Conservation (phyloP, 2,113 vertebrate species). For the Campylomormyrus tamandua region DNA sequence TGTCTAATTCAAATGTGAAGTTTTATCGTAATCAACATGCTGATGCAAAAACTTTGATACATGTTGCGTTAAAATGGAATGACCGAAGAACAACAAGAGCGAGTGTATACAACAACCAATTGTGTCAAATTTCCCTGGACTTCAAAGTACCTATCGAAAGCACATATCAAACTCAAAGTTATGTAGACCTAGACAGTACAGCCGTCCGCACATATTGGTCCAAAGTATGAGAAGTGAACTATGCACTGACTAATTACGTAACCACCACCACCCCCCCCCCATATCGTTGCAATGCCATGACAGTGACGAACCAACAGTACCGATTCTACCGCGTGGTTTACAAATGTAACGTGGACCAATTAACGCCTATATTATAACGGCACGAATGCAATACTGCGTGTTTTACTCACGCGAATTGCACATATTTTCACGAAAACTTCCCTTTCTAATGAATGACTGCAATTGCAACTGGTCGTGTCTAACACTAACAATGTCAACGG, state of each 20-base stretch:
- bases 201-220: background rate
- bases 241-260: background rate
- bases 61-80: background rate
- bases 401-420: background rate
- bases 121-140: background rate
- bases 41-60: background rate
- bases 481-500: background rate
- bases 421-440: background rate
- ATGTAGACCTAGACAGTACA: background rate
- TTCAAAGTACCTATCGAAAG: background rate
- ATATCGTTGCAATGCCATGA: background rate
- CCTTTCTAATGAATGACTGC: background rate
- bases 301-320: background rate
- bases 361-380: background rate
- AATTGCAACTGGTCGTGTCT: background rate
- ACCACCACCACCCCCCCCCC: background rate
- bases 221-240: background rate
- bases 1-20: background rate
- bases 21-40: background rate
- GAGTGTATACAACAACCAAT: background rate
- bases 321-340: background rate
- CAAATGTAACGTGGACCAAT: background rate
- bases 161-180: background rate
- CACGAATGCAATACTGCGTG: background rate
- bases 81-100: background rate